Evolutionary conservation across 2,113 vertebrate species (phyloP).

Genomic region (Catharus fuscescens): DNA sequence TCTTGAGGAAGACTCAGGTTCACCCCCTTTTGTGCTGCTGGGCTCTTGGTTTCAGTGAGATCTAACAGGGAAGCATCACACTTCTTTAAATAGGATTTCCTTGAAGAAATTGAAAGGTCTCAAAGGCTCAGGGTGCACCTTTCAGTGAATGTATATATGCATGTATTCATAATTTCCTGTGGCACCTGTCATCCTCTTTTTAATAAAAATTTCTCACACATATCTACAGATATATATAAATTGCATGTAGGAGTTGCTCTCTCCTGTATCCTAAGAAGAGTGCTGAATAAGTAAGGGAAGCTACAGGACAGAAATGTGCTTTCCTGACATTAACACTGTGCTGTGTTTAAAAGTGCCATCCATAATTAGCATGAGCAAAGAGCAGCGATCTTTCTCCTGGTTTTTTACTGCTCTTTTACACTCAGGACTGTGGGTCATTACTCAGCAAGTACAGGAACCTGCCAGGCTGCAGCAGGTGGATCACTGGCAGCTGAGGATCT

Average conservation of each 20-base stretch:
- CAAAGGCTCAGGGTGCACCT: background rate
- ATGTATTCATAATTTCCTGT: slow-evolving; percentile 27
- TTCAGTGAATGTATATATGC: background rate
- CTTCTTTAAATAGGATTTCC: background rate
- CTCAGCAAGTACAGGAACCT: background rate
- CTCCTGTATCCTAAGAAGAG: background rate
- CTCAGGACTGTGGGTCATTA: background rate
- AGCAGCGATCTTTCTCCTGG: background rate
- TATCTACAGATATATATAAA: slow-evolving; percentile 39
- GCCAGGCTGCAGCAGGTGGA: background rate
- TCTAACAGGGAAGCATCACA: background rate
- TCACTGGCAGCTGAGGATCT: background rate
- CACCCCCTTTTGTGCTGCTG: background rate
- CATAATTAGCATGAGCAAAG: background rate
- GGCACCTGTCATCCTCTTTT: slow-evolving; percentile 33
- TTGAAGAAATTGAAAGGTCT: background rate
- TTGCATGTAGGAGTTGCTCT: slow-evolving; percentile 43
- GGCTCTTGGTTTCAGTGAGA: background rate
- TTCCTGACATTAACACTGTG: background rate
- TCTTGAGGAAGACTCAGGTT: background rate
- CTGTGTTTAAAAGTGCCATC: background rate
- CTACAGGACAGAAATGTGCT: background rate
- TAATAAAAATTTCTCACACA: slow-evolving; percentile 28
- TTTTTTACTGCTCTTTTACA: background rate
- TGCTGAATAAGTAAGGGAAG: background rate